phyloP scores from a whole-genome alignment of 1,140 invertebrate species.

The Bombus confusus region DNA sequence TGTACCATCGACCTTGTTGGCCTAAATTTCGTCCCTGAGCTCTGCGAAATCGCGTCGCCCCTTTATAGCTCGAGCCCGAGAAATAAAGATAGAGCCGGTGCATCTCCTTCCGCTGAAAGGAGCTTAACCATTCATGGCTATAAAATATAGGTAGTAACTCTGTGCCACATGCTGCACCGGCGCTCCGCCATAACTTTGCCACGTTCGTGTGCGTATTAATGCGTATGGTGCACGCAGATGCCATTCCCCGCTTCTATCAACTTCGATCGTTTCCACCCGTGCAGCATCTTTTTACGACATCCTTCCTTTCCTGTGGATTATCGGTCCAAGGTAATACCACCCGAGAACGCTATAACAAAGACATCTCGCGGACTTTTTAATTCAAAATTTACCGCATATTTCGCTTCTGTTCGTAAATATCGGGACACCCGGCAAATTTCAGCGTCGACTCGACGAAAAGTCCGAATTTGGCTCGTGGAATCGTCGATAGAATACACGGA shows the following conservation, averaged over 20 bases:
- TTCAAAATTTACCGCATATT: too few species aligned
- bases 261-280: background rate
- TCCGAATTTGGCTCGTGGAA: too few species aligned
- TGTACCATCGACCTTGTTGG: constrained; percentile 30
- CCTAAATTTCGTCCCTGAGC: constrained; percentile 48
- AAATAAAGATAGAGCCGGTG: constrained; percentile 31
- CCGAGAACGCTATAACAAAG: too few species aligned
- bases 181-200: constrained; percentile 19
- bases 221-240: constrained; percentile 9
- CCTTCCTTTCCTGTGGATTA: too few species aligned
- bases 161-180: constrained; percentile 51
- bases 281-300: background rate
- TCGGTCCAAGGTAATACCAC: too few species aligned
- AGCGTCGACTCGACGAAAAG: too few species aligned
- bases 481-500: too few species aligned
- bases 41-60: constrained; percentile 55
- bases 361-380: too few species aligned
- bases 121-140: constrained; percentile 64
- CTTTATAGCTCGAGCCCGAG: constrained; percentile 20
- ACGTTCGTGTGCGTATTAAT: background rate
- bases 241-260: background rate
- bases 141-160: constrained; percentile 57
- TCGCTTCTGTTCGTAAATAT: too few species aligned
- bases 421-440: too few species aligned
- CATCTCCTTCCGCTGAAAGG: constrained; percentile 45